Base-by-base conservation (phyloP, 2,113 vertebrate genomes). In the Elephantulus edwardii region DNA sequence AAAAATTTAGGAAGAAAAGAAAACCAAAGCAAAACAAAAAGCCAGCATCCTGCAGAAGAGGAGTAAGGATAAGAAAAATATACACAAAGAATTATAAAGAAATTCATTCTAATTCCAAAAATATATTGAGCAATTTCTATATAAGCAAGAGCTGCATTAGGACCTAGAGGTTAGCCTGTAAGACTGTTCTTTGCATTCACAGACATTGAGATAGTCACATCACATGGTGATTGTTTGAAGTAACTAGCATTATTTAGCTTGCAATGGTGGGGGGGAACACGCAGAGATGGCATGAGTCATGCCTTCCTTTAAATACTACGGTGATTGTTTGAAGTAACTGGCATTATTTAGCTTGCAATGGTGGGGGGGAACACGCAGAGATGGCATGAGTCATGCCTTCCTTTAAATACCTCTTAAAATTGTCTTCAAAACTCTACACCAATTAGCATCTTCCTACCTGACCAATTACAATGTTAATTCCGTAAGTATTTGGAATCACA, bases 11-110 rank as follows among this genome's bases (percentile, higher is more conserved):
- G n/a, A n/a, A n/a, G n/a, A n/a, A n/a, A n/a, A n/a, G n/a, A n/a
- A n/a, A n/a, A n/a, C n/a, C n/a, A n/a, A n/a, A n/a, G n/a, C n/a
- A n/a, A n/a, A n/a, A n/a, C n/a, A n/a, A 12, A 86, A 68, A 89
- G 54, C 26, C 0, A 68, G 38, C 13, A 76, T 40, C 54, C n/a
- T 62, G 12, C 20, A 38, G 12, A 77, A 88, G 58, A 33, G 70
- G 40, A 91, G 58, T 66, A 26, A 71, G 33, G 64, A n/a, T 19
- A 42, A 88, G 30, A n/a, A 93, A 76, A 91, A 42, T n/a, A 79
- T 7, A 52, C 72, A 84, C 40, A 58, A 85, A 68, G 33, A 56
- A n/a, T 19, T 20, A 68, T 20, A 48, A 75, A 46, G 8, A 68
- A 74, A 90, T 62, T 79, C 40, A 68, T 52, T 44, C 20, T 52